These are phyloP conservation scores for Nasonia vitripennis DNA, from an alignment of 1,140 invertebrate species.

Conservation along the genomic window DNA sequence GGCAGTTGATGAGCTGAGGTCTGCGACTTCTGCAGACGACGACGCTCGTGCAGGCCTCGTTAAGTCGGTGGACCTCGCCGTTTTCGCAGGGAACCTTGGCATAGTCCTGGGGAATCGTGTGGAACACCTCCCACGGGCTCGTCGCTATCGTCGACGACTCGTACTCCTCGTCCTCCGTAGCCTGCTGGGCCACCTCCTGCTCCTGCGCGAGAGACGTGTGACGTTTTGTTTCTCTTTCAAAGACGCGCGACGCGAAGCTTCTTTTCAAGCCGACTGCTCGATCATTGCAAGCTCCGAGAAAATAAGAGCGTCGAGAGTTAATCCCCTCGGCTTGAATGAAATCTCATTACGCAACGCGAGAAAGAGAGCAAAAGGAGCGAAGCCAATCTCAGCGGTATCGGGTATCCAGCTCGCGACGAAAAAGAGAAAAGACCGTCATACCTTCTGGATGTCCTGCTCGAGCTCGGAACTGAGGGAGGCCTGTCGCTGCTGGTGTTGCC, in stretches of 20 bases:
- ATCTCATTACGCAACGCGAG: no score
- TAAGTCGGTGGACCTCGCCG: conserved; percentile 63
- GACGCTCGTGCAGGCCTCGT: conserved; percentile 65
- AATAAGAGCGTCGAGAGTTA: background rate
- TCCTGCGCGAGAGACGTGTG: background rate
- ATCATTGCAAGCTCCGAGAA: no score
- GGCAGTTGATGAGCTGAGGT: conserved; percentile 65
- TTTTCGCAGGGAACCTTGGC: conserved; percentile 61
- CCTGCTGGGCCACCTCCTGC: background rate
- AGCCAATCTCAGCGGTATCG: background rate
- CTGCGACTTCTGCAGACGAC: conserved; percentile 63
- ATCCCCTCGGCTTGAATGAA: background rate
- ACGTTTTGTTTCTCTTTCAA: no score
- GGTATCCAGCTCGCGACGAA: background rate
- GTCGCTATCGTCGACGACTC: conserved; percentile 51
- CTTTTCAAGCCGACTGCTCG: no score
- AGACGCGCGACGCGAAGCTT: no score
- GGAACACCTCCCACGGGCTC: conserved; percentile 60
- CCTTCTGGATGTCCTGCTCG: conserved; percentile 43
- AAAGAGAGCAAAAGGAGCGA: background rate
- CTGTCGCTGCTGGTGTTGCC: conserved; percentile 52
- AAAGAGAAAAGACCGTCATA: conserved; percentile 35
- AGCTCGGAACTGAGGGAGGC: conserved; percentile 27
- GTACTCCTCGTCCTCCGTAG: conserved; percentile 2
- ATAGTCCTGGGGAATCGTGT: conserved; percentile 59